Conservation (phyloP, 1,140 invertebrate genomes). For the Drosophila erecta region DNA sequence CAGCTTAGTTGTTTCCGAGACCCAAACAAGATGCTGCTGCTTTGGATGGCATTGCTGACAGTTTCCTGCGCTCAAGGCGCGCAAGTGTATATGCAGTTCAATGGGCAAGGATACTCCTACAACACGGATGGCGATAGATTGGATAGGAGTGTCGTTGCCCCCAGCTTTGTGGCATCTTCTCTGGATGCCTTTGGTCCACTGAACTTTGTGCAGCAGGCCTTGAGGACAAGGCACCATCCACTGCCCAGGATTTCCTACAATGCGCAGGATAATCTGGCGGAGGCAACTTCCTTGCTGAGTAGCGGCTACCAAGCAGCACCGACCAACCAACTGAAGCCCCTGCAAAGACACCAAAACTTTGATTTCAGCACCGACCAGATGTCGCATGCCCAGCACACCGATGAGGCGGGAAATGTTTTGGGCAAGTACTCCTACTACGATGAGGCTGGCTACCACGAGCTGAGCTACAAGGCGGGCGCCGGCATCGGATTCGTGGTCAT, state of each 20-base stretch:
- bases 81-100: slow-evolving; percentile 62
- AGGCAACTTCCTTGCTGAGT: slow-evolving; percentile 8
- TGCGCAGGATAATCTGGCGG: slow-evolving; percentile 1
- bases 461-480: slow-evolving; percentile 72
- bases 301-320: neutral
- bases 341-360: slow-evolving; percentile 29
- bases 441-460: slow-evolving; percentile 84
- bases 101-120: slow-evolving; percentile 62
- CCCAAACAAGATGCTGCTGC: slow-evolving; percentile 29
- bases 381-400: slow-evolving; percentile 88
- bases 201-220: slow-evolving; percentile 54
- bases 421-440: slow-evolving; percentile 90
- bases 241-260: slow-evolving; percentile 4
- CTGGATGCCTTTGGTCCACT: slow-evolving; percentile 6
- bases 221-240: slow-evolving; percentile 20
- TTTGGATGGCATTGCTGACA: slow-evolving; percentile 1
- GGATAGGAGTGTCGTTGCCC: slow-evolving; percentile 18
- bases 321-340: neutral
- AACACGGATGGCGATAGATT: slow-evolving; percentile 49
- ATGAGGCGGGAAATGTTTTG: slow-evolving; percentile 87
- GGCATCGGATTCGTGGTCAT: slow-evolving; percentile 78
- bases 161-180: slow-evolving; percentile 33
- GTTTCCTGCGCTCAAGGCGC: slow-evolving; percentile 23
- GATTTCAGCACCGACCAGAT: slow-evolving; percentile 86
- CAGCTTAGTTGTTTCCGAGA: slow-evolving; percentile 33